Conservation (phyloP, 2,797 vertebrate genomes). For the Hippocampus kuda region DNA sequence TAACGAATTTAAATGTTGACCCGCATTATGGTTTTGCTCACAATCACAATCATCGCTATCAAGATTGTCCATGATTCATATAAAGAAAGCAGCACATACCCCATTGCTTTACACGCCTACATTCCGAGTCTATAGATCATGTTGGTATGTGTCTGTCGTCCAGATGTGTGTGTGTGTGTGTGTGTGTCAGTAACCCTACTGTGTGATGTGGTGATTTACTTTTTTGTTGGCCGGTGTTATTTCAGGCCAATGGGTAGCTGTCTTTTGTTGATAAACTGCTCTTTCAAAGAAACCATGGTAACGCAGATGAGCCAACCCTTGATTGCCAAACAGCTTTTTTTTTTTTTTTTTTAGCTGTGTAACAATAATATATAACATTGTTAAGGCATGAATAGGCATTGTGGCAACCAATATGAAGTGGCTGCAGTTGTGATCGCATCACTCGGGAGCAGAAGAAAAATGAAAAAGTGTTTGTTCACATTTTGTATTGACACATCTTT, state of each 20-base stretch:
- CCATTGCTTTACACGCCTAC: constrained; percentile 18
- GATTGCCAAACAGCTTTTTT: neutral
- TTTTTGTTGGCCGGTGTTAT: neutral
- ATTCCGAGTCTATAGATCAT: constrained; percentile 25
- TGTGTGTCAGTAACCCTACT: neutral
- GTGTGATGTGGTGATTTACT: neutral
- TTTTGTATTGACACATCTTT: neutral
- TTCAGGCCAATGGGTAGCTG: neutral
- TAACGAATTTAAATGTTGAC: neutral
- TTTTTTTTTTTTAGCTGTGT: neutral
- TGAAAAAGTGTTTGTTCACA: neutral
- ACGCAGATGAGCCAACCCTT: neutral
- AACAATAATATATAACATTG: neutral
- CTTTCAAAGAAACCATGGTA: neutral
- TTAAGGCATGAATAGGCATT: neutral
- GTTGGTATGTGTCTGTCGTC: constrained; percentile 16
- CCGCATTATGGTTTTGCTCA: neutral
- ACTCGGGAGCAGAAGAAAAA: neutral
- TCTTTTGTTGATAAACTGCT: constrained; percentile 1
- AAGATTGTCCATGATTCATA: neutral
- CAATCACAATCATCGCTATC: neutral
- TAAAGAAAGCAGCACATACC: constrained; percentile 18
- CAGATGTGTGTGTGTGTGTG: constrained; percentile 4
- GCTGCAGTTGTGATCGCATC: neutral
- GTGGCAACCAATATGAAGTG: neutral